Percentiles rank a stretch among this genome's conserved stretches.
phyloP scores from a whole-genome alignment of 2,113 vertebrate species.

The Oncorhynchus clarkii region DNA sequence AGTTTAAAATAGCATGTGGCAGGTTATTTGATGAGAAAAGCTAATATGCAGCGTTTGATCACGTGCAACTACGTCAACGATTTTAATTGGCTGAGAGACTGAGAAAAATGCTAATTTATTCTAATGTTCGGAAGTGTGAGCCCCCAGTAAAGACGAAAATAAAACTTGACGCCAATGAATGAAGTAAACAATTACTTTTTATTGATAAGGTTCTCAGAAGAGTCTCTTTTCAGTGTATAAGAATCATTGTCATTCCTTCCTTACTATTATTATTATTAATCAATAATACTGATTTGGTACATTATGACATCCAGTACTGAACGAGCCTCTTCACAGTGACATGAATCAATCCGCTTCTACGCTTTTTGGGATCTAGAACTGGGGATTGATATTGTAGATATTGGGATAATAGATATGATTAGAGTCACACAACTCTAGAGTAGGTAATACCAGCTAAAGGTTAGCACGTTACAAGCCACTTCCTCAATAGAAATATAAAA shows the following conservation, averaged over 20 bases:
- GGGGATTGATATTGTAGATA: slow-evolving; percentile 74
- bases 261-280: slow-evolving; percentile 14
- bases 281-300: slow-evolving; percentile 82
- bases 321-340: slow-evolving; percentile 80
- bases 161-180: slow-evolving; percentile 47
- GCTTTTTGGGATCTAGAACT: slow-evolving; percentile 72
- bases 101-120: too few relatives aligned
- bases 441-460: slow-evolving; percentile 81
- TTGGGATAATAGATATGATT: slow-evolving; percentile 66
- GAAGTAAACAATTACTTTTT: slow-evolving; percentile 80
- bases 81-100: too few relatives aligned
- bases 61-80: too few relatives aligned
- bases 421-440: slow-evolving; percentile 79
- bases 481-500: slow-evolving; percentile 85
- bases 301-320: slow-evolving; percentile 78
- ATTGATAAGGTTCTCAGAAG: slow-evolving; percentile 81
- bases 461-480: slow-evolving; percentile 83
- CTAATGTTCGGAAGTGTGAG: too few relatives aligned
- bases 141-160: slow-evolving; percentile 39
- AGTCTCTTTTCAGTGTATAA: slow-evolving; percentile 76
- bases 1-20: too few relatives aligned
- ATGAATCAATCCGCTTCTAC: slow-evolving; percentile 78
- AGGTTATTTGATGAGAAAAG: too few relatives aligned
- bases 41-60: too few relatives aligned
- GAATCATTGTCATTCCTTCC: slow-evolving; percentile 60